Percentiles rank a stretch among this genome's conserved stretches.
phyloP scores from a whole-genome alignment of 1,140 invertebrate species.

The Drosophila sturtevanti region DNA sequence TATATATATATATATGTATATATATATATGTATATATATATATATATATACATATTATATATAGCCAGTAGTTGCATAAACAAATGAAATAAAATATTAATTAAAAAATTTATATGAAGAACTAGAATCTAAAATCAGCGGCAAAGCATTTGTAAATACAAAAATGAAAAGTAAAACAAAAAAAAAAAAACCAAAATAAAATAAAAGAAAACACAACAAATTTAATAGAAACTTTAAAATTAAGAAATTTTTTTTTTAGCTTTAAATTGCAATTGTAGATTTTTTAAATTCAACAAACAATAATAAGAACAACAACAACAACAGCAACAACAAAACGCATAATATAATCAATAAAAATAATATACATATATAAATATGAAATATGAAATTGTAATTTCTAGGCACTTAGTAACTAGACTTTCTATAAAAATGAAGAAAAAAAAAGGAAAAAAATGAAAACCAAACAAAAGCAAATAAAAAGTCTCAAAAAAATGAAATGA shows the following conservation, averaged over 20 bases:
- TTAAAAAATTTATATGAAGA: conserved; percentile 35
- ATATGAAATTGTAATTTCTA: conserved; percentile 71
- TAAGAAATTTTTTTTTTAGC: conserved; percentile 80
- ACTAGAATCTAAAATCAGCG: conserved; percentile 69
- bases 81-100: conserved; percentile 20
- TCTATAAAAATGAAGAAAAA: conserved; percentile 32
- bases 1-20: conserved; percentile 49
- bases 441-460: conserved; percentile 35
- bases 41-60: conserved; percentile 51
- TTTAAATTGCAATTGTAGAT: conserved; percentile 80
- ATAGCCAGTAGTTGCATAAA: conserved; percentile 66
- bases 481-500: conserved; percentile 31
- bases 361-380: conserved; percentile 49
- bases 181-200: conserved; percentile 45
- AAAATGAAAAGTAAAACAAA: conserved; percentile 37
- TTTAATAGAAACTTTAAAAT: conserved; percentile 59
- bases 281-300: conserved; percentile 70
- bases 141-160: conserved; percentile 44
- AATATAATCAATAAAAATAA: conserved; percentile 37
- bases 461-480: conserved; percentile 45
- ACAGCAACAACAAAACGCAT: conserved; percentile 34
- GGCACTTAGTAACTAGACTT: conserved; percentile 32
- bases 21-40: conserved; percentile 50
- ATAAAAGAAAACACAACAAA: conserved; percentile 18
- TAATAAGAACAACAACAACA: conserved; percentile 38